These are phyloP conservation scores for Polydrusus pterygomalis DNA, from an alignment of 2,888 invertebrate species.

Conservation along the genomic window DNA sequence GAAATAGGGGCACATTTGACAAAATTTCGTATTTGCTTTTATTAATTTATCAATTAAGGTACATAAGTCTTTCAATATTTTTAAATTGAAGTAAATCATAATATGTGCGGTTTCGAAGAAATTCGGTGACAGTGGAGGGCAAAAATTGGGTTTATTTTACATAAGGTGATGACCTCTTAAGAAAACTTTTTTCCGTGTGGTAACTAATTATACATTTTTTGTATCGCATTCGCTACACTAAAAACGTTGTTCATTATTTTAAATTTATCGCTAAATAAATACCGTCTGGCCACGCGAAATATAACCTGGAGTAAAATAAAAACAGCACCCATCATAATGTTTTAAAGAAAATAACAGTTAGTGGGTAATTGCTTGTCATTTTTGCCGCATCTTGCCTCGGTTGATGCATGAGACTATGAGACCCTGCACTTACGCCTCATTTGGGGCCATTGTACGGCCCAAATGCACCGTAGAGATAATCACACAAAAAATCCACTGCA, in stretches of 20 bases:
- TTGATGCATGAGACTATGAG: constrained; percentile 28
- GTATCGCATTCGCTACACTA: not conserved
- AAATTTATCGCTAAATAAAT: constrained; percentile 20
- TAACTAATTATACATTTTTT: no score
- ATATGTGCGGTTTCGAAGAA: no score
- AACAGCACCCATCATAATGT: not conserved
- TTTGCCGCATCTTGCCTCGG: constrained; percentile 19
- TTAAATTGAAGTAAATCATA: no score
- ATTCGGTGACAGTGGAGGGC: no score
- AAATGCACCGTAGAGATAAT: constrained; percentile 34
- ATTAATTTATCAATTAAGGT: no score
- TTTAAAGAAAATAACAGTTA: constrained; percentile 36
- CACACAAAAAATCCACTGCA: constrained; percentile 27
- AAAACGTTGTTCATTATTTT: constrained; percentile 25
- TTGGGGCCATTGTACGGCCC: constrained; percentile 30
- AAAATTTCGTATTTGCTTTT: no score
- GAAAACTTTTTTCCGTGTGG: no score
- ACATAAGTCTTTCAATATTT: no score
- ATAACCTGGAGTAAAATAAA: constrained; percentile 23
- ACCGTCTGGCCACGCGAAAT: constrained; percentile 16
- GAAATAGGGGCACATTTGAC: no score
- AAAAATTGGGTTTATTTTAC: no score
- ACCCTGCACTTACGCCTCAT: constrained; percentile 41
- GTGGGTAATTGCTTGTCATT: constrained; percentile 34
- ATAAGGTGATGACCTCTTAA: no score